Percentiles rank a stretch among this genome's conserved stretches.
Conservation (phyloP, 53 echinoderm and acorn worm species). For the Glandiceps talaboti region DNA sequence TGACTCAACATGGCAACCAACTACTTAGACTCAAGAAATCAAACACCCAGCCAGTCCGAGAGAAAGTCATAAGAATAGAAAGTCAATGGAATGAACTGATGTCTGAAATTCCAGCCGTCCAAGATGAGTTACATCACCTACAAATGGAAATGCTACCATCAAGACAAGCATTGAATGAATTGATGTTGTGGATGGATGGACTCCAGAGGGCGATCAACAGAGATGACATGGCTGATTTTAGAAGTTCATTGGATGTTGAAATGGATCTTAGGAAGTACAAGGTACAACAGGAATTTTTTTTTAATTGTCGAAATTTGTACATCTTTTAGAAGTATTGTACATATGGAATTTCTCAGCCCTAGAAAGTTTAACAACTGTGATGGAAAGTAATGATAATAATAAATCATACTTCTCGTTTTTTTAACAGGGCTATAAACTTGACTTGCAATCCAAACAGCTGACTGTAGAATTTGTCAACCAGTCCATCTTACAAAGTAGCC, state of each 20-base stretch:
- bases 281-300: too few relatives aligned
- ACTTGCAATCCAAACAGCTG: conserved; percentile 67
- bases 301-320: too few relatives aligned
- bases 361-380: background rate
- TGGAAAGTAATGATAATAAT: too few relatives aligned
- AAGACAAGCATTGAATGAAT: conserved; percentile 77
- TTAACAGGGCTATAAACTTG: conserved; percentile 71
- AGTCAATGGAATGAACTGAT: conserved; percentile 66
- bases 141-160: conserved; percentile 93
- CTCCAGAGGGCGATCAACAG: conserved; percentile 44
- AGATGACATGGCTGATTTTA: conserved; percentile 35
- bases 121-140: conserved; percentile 83
- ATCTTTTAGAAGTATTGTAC: background rate
- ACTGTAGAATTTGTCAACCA: conserved; percentile 98
- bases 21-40: conserved; percentile 80
- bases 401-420: too few relatives aligned
- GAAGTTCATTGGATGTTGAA: conserved; percentile 53
- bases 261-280: conserved; percentile 48
- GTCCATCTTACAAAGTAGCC: conserved; percentile 69
- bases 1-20: conserved; percentile 70
- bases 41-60: conserved; percentile 53
- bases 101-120: conserved; percentile 69
- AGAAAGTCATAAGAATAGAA: conserved; percentile 62
- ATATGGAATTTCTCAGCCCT: too few relatives aligned
- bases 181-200: conserved; percentile 88